A percentile compares a stretch with the other conserved stretches of the same genome.
phyloP scores from a whole-genome alignment of 2,888 invertebrate genomes.

The Cosmia trapezina region DNA sequence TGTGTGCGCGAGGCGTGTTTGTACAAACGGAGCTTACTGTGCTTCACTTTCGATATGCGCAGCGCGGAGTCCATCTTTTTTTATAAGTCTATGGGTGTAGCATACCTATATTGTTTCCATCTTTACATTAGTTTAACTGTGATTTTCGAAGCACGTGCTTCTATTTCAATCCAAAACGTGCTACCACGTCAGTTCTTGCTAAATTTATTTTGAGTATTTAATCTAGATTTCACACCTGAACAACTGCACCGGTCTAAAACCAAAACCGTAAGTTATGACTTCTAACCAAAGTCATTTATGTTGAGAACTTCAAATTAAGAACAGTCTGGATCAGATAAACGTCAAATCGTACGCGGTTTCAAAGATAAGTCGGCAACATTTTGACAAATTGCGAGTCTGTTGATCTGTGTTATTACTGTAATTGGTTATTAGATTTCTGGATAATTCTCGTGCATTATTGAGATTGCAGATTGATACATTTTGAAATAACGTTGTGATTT shows the following conservation, averaged over 20 bases:
- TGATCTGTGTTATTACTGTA: slow-evolving; percentile 59
- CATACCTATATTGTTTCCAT: background rate
- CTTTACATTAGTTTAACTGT: slow-evolving; percentile 18
- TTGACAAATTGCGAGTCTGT: slow-evolving; percentile 50
- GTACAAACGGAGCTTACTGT: too few species aligned
- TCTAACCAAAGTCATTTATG: slow-evolving; percentile 17
- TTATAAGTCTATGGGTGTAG: too few species aligned
- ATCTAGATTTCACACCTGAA: slow-evolving; percentile 38
- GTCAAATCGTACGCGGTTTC: slow-evolving; percentile 24
- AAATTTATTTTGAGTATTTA: slow-evolving; percentile 30
- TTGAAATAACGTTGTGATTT: slow-evolving; percentile 58
- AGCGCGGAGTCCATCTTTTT: too few species aligned
- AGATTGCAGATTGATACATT: slow-evolving; percentile 56
- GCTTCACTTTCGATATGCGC: too few species aligned
- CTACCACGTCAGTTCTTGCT: slow-evolving; percentile 10
- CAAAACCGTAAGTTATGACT: slow-evolving; percentile 24
- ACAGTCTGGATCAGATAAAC: slow-evolving; percentile 45
- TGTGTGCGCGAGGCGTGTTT: too few species aligned
- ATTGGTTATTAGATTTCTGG: slow-evolving; percentile 64
- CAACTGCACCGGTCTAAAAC: background rate
- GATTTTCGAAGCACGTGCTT: background rate
- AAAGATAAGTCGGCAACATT: slow-evolving; percentile 40
- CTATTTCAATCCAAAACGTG: slow-evolving; percentile 11
- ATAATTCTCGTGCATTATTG: slow-evolving; percentile 56
- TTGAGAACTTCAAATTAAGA: slow-evolving; percentile 48